Conservation (phyloP, 2,113 vertebrate genomes). For the Macaca mulatta region DNA sequence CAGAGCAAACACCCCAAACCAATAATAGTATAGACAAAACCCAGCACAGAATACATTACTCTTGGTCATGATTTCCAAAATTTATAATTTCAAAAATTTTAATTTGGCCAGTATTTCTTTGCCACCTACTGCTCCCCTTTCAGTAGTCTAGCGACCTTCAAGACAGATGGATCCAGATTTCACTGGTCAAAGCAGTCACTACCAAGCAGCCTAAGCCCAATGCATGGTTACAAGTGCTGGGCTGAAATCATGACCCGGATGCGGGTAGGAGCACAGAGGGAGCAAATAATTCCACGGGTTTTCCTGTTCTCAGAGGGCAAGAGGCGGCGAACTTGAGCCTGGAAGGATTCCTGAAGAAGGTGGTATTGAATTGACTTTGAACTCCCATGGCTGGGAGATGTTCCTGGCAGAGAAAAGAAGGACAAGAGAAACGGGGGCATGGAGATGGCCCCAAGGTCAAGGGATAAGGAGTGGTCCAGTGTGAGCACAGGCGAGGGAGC, state of each 20-base stretch:
- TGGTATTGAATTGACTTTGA: background rate
- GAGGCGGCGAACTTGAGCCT: background rate
- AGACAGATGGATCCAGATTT: background rate
- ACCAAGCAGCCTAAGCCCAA: accelerated
- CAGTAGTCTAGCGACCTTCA: background rate
- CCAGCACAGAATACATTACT: background rate
- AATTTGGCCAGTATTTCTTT: background rate
- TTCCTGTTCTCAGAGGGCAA: no score
- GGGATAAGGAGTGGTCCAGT: background rate
- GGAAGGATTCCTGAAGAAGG: background rate
- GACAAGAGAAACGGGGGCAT: background rate
- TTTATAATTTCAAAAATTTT: background rate
- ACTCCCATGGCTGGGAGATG: background rate
- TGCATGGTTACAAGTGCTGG: accelerated
- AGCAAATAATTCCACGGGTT: background rate
- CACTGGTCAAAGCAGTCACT: background rate
- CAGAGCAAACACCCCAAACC: background rate
- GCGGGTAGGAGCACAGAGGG: accelerated
- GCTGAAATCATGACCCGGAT: accelerated
- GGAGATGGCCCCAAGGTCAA: background rate
- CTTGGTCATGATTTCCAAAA: background rate
- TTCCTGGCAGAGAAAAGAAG: background rate
- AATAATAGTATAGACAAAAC: background rate
- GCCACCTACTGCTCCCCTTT: background rate
- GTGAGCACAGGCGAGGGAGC: background rate